A percentile compares a stretch with the other conserved stretches of the same genome.
These are phyloP conservation scores for Lamellibrachia satsuma DNA, from an alignment of 2,888 invertebrate species.

Conservation along the genomic window DNA sequence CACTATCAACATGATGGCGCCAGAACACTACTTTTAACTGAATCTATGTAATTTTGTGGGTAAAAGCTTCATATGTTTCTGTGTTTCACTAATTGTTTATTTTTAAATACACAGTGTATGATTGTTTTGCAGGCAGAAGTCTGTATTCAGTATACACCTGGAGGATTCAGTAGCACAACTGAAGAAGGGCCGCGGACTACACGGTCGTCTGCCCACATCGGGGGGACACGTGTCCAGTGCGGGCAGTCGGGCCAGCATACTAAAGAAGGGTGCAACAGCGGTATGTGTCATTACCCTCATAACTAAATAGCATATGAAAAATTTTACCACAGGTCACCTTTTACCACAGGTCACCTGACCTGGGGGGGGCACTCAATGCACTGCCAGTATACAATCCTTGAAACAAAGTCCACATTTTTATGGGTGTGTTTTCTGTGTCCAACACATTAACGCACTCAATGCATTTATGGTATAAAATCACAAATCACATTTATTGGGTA, in stretches of 20 bases:
- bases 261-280: constrained; percentile 36
- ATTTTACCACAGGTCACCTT: too few relatives aligned
- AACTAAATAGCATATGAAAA: too few relatives aligned
- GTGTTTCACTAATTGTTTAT: not conserved
- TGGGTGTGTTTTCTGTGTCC: too few relatives aligned
- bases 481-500: not conserved
- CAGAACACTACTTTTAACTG: too few relatives aligned
- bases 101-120: not conserved
- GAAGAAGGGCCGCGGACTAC: constrained; percentile 60
- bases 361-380: not conserved
- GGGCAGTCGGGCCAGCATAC: constrained; percentile 34
- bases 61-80: not conserved
- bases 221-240: constrained; percentile 34
- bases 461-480: too few relatives aligned
- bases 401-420: too few relatives aligned
- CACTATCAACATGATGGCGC: too few relatives aligned
- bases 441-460: too few relatives aligned
- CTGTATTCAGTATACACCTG: constrained; percentile 60
- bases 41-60: too few relatives aligned
- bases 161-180: constrained; percentile 59
- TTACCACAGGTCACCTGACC: too few relatives aligned
- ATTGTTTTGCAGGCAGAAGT: constrained; percentile 56
- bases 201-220: constrained; percentile 44
- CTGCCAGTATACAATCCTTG: too few relatives aligned
- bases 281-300: not conserved